phyloP scores from a whole-genome alignment of 2,113 vertebrate genomes.

The Caranx ignobilis region DNA sequence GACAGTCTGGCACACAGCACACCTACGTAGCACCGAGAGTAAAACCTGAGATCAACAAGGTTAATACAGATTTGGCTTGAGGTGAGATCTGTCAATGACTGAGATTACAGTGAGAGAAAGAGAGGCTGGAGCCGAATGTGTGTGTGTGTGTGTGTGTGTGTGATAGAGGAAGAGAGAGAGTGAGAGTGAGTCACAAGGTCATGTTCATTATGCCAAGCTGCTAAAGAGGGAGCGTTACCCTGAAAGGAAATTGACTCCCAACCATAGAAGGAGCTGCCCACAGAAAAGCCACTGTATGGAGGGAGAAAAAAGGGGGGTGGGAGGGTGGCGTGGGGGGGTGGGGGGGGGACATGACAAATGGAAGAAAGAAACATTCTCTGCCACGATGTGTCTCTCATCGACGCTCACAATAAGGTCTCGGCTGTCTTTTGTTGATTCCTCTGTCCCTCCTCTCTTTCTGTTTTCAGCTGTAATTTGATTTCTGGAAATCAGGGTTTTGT shows the following conservation, averaged over 20 bases:
- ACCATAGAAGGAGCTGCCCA: slow-evolving; percentile 28
- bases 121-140: neutral
- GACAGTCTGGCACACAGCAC: neutral
- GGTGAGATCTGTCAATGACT: slow-evolving; percentile 7
- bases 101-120: slow-evolving; percentile 5
- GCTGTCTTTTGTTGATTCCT: slow-evolving; percentile 74
- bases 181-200: slow-evolving; percentile 40
- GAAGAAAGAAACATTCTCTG: slow-evolving; percentile 58
- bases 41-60: neutral
- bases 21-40: neutral
- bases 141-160: neutral
- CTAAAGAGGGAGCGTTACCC: slow-evolving; percentile 30
- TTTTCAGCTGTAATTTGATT: slow-evolving; percentile 78
- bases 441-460: slow-evolving; percentile 66
- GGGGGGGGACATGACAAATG: slow-evolving; percentile 47
- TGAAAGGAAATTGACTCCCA: slow-evolving; percentile 53
- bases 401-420: slow-evolving; percentile 69
- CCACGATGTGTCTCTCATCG: slow-evolving; percentile 45
- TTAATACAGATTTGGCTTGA: slow-evolving; percentile 3
- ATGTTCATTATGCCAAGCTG: slow-evolving; percentile 38
- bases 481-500: slow-evolving; percentile 79
- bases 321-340: neutral
- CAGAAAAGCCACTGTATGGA: slow-evolving; percentile 27
- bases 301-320: slow-evolving; percentile 6
- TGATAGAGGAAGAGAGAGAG: neutral